Evolutionary conservation across 2,113 vertebrate genomes (phyloP).

Genomic region (Anseranas semipalmata): DNA sequence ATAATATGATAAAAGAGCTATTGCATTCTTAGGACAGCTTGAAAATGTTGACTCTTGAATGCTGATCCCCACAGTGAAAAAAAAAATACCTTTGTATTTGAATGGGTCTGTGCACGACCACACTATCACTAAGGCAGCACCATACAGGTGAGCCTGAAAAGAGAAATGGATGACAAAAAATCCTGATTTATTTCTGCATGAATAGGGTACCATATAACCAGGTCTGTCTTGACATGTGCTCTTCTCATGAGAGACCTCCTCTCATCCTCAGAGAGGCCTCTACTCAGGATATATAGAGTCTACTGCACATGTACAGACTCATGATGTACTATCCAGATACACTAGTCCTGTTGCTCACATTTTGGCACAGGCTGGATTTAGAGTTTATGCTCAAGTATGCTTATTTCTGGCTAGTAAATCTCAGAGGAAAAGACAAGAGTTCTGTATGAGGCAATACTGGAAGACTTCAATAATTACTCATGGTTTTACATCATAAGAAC

Average conservation of each 20-base stretch:
- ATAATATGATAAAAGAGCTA: neutral
- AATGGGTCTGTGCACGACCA: neutral
- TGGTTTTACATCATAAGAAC: neutral
- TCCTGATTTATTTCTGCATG: neutral
- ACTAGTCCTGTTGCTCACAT: too few relatives aligned
- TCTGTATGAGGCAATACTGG: neutral
- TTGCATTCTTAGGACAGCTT: neutral
- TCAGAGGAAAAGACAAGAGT: neutral
- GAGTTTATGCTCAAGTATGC: neutral
- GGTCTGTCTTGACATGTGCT: neutral
- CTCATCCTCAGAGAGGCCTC: neutral
- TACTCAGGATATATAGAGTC: neutral
- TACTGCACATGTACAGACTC: too few relatives aligned
- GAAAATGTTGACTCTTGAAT: neutral
- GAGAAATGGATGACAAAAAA: neutral
- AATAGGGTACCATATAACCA: neutral
- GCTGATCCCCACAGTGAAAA: neutral
- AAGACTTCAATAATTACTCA: neutral
- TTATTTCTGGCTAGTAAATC: neutral
- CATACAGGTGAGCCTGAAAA: neutral
- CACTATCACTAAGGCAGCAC: fast-evolving
- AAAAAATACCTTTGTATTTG: neutral
- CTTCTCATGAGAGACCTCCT: neutral
- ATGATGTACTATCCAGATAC: neutral
- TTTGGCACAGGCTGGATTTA: neutral